phyloP scores from a whole-genome alignment of 2,888 invertebrate species.

The Conops quadrifasciatus region DNA sequence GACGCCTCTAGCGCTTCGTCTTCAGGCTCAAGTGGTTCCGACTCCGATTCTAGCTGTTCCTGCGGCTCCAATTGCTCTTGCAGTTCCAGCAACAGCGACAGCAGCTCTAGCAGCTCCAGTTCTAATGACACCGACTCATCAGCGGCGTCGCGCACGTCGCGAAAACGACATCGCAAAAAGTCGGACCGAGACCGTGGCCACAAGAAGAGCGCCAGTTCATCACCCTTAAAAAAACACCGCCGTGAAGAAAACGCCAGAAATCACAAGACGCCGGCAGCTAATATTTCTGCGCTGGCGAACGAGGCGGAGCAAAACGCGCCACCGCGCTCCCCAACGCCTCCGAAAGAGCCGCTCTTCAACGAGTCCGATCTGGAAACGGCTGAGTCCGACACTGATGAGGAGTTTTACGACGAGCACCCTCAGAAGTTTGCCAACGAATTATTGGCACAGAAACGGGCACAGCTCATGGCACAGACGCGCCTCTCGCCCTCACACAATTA shows the following conservation, averaged over 20 bases:
- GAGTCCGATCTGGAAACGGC: conserved; percentile 88
- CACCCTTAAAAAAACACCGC: conserved; percentile 45
- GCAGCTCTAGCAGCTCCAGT: conserved; percentile 71
- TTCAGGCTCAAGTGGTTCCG: conserved; percentile 77
- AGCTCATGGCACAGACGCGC: conserved; percentile 71
- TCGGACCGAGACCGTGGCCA: conserved; percentile 66
- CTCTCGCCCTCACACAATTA: conserved; percentile 72
- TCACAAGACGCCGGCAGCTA: conserved; percentile 25
- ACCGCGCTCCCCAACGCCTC: conserved; percentile 41
- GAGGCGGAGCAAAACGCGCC: conserved; percentile 45
- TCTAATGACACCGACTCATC: conserved; percentile 68
- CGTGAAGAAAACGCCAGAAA: conserved; percentile 42
- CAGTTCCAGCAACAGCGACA: conserved; percentile 72
- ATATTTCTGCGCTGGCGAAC: conserved; percentile 65
- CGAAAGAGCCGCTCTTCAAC: conserved; percentile 71
- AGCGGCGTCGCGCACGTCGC: conserved; percentile 53
- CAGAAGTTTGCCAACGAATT: conserved; percentile 77
- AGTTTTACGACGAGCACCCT: conserved; percentile 86
- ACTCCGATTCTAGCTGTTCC: conserved; percentile 80
- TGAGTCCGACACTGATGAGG: conserved; percentile 86
- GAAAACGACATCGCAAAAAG: conserved; percentile 62
- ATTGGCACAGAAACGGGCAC: conserved; percentile 78
- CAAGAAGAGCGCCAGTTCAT: conserved; percentile 52
- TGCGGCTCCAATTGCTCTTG: conserved; percentile 88
- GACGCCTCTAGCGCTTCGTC: conserved; percentile 68